Percentiles rank a stretch among this genome's conserved stretches.
phyloP scores from a whole-genome alignment of 64 coral and sea anemone species.

The Dendrophyllia cribrosa region DNA sequence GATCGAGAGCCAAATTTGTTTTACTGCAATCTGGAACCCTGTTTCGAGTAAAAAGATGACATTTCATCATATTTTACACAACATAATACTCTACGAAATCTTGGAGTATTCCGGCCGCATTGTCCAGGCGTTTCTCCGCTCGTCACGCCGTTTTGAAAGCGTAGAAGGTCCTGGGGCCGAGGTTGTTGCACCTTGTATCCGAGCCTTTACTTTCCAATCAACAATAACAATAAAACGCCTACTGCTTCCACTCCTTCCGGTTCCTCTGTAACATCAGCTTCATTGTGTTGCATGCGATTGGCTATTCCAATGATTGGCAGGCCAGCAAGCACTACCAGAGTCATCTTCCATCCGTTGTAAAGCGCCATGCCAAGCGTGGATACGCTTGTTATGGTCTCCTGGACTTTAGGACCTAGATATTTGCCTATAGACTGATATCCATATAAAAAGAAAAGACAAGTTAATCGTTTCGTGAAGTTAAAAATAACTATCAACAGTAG shows the following conservation, averaged over 20 bases:
- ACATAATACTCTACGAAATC: too few species aligned
- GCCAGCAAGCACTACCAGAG: constrained; percentile 86
- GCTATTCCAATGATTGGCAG: constrained; percentile 84
- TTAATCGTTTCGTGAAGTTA: too few species aligned
- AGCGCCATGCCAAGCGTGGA: constrained; percentile 84
- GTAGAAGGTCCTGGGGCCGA: too few species aligned
- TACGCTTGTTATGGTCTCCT: constrained; percentile 75
- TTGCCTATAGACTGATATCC: constrained; percentile 62
- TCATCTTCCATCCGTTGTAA: constrained; percentile 98
- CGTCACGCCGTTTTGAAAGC: too few species aligned
- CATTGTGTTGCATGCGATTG: constrained; percentile 78
- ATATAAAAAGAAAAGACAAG: too few species aligned
- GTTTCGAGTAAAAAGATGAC: too few species aligned
- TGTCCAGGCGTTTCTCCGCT: too few species aligned
- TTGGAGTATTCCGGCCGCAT: too few species aligned
- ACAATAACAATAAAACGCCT: neutral
- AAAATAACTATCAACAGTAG: too few species aligned
- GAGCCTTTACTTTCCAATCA: neutral
- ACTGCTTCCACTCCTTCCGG: constrained; percentile 57
- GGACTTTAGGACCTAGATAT: constrained; percentile 79
- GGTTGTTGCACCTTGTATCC: neutral
- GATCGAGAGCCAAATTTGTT: too few species aligned
- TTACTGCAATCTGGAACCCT: too few species aligned
- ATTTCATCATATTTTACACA: too few species aligned
- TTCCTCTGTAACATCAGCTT: constrained; percentile 63